phyloP scores from a whole-genome alignment of 1,140 invertebrate genomes.

The Bombus difficillimus region DNA sequence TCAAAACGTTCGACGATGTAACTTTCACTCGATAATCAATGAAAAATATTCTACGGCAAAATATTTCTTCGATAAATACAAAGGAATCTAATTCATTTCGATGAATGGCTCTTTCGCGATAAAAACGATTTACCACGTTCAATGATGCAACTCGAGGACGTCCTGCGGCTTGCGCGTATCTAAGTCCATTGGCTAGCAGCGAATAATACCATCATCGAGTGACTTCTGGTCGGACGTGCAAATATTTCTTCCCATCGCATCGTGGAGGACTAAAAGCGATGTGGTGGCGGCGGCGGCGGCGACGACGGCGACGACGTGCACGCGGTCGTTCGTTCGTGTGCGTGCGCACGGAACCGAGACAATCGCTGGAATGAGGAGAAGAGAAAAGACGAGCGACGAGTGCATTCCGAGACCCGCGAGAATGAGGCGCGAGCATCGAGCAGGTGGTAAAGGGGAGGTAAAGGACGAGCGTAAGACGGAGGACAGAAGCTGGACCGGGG shows the following conservation, averaged over 20 bases:
- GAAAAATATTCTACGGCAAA: not conserved
- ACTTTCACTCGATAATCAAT: no score
- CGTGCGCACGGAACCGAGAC: slow-evolving; percentile 46
- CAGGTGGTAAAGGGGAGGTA: slow-evolving; percentile 57
- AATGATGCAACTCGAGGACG: not conserved
- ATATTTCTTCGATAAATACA: not conserved
- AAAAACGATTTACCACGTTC: not conserved
- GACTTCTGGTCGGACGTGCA: slow-evolving; percentile 41
- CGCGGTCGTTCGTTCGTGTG: slow-evolving; percentile 16
- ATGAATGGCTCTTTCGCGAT: not conserved
- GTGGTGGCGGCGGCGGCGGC: not conserved
- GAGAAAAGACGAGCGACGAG: slow-evolving; percentile 55
- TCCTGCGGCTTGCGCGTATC: not conserved
- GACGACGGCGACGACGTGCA: not conserved
- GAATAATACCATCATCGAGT: slow-evolving; percentile 50
- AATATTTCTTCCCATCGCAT: slow-evolving; percentile 42
- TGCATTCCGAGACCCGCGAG: slow-evolving; percentile 57
- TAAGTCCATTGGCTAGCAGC: not conserved
- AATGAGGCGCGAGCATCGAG: slow-evolving; percentile 57
- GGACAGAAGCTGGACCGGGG: slow-evolving; percentile 41
- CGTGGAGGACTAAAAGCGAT: not conserved
- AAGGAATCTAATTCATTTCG: not conserved
- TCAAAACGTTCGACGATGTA: no score
- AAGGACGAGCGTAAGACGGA: slow-evolving; percentile 46
- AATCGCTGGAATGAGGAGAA: slow-evolving; percentile 49